Evolutionary conservation across 2,113 vertebrate species (phyloP).

Genomic region (Oncorhynchus mykiss): DNA sequence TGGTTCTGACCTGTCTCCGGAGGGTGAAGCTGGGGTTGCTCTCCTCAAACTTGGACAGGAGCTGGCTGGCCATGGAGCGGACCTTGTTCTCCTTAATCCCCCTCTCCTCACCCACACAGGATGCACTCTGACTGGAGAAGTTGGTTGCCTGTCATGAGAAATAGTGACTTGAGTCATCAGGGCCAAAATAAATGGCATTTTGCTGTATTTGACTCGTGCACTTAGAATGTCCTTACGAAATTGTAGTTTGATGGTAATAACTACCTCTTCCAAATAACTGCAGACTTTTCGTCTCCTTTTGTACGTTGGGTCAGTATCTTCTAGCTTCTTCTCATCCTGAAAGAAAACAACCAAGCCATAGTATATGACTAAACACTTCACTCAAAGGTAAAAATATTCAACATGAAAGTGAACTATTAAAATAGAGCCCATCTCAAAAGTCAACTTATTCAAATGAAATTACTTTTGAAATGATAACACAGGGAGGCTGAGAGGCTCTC

Average conservation of each 20-base stretch:
- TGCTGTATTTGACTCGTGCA: background rate
- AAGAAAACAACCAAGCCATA: conserved; percentile 16
- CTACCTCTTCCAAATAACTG: conserved; percentile 85
- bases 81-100: conserved; percentile 89
- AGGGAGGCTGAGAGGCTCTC: background rate
- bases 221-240: background rate
- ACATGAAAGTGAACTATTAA: background rate
- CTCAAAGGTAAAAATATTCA: background rate
- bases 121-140: conserved; percentile 66
- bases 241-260: conserved; percentile 52
- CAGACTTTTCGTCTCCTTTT: conserved; percentile 86
- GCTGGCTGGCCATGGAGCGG: conserved; percentile 90
- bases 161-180: background rate
- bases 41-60: conserved; percentile 93
- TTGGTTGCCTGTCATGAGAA: conserved; percentile 71
- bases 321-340: conserved; percentile 82
- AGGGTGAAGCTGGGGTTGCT: conserved; percentile 70
- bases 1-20: conserved; percentile 79
- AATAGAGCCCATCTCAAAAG: background rate
- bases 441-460: background rate
- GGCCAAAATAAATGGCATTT: background rate
- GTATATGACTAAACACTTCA: background rate
- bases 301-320: conserved; percentile 80
- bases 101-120: conserved; percentile 55
- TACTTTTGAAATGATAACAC: background rate